phyloP scores from a whole-genome alignment of 2,113 vertebrate genomes.

The Ellobius talpinus region DNA sequence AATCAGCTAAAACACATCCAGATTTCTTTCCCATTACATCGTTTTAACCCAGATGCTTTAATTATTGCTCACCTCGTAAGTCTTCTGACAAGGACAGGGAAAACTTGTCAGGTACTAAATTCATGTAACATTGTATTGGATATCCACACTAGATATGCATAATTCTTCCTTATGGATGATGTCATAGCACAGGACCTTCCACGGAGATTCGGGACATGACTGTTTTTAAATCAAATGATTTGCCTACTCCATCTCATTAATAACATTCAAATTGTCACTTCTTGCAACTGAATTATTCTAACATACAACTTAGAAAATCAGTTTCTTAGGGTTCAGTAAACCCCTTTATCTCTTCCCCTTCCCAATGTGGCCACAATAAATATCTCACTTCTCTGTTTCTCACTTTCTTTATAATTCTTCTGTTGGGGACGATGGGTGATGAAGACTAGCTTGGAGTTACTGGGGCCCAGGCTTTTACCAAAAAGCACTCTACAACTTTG shows the following conservation, averaged over 20 bases:
- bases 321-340: not conserved
- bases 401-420: not conserved
- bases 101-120: not conserved
- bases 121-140: slow-evolving; percentile 40
- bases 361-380: not conserved
- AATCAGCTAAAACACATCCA: not conserved
- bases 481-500: not conserved
- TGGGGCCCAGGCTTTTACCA: not conserved
- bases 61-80: slow-evolving; percentile 32
- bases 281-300: slow-evolving; percentile 22
- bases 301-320: not conserved
- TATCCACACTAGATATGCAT: not conserved
- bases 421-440: not conserved
- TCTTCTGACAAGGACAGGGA: not conserved
- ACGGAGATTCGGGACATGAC: not conserved
- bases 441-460: not conserved
- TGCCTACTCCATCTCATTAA: slow-evolving; percentile 31
- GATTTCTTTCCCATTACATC: slow-evolving; percentile 33
- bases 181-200: not conserved
- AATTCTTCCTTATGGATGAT: not conserved
- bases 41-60: slow-evolving; percentile 45
- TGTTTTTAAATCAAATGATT: slow-evolving; percentile 22
- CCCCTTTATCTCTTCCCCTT: not conserved
- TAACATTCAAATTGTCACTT: slow-evolving; percentile 40
- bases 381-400: not conserved